Percentiles rank a stretch among this genome's conserved stretches.
These are phyloP conservation scores for Sander lucioperca DNA, from an alignment of 2,113 vertebrate genomes.

Conservation along the genomic window DNA sequence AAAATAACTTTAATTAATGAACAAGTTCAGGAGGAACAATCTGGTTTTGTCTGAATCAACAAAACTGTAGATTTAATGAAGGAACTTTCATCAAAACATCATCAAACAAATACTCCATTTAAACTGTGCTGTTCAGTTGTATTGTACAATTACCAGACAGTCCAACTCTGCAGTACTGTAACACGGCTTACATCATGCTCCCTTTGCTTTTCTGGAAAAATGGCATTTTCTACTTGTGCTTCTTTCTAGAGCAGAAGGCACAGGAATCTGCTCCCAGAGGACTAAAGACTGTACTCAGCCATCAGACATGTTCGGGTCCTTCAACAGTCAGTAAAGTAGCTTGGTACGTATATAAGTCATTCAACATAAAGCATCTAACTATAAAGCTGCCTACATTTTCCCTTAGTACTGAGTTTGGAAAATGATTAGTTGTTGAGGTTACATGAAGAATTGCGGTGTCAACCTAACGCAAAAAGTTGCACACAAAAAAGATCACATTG, in stretches of 20 bases:
- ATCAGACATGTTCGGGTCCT: constrained; percentile 31
- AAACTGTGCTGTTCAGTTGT: neutral
- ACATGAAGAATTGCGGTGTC: constrained; percentile 13
- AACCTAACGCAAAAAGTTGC: constrained; percentile 20
- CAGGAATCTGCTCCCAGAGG: constrained; percentile 50
- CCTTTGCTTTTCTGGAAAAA: constrained; percentile 37
- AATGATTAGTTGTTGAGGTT: neutral
- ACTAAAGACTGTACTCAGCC: constrained; percentile 54
- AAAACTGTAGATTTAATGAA: constrained; percentile 14
- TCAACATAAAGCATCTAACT: neutral
- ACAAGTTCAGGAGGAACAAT: constrained; percentile 2
- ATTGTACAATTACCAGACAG: constrained; percentile 4
- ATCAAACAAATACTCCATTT: neutral
- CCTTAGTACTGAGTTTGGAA: neutral
- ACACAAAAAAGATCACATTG: neutral
- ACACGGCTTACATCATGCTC: constrained; percentile 12
- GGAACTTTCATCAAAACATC: constrained; percentile 2
- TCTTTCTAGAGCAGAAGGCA: constrained; percentile 49
- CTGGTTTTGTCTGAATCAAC: neutral
- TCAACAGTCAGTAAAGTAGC: constrained; percentile 52
- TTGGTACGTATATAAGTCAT: constrained; percentile 65
- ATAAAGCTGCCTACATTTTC: constrained; percentile 11
- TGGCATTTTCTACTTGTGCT: constrained; percentile 12
- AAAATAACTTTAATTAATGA: constrained; percentile 11
- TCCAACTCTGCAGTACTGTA: constrained; percentile 12